Evolutionary conservation across 2,797 vertebrate species (phyloP), one percentile per base, ranked within the genome.

Genomic region (Pyrocephalus nanus): DNA sequence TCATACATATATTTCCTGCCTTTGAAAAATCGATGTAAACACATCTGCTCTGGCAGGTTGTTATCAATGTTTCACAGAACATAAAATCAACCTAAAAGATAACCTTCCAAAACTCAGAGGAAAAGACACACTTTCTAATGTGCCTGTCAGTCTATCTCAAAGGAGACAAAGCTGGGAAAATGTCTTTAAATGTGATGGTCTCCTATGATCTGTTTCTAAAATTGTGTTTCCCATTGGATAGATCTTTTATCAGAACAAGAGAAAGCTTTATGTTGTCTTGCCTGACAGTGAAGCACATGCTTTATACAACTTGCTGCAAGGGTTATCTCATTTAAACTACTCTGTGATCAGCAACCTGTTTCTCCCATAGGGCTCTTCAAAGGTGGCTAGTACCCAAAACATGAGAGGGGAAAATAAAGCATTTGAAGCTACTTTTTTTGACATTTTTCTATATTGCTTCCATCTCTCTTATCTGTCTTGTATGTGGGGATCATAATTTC

Each of bases 21-120:
- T 86, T 43, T 88, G 87, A 96, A 97, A 97, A 97, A 93, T 97
- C 70, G 6, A 64, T 93, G 78, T 92, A 97, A 97, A 97, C 95
- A 96, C 79, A 93, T 93, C 90, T 95, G 34, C 32, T 92, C 66
- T 96, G 95, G 79, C 96, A 97, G 81, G 83, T 90, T 97, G 90
- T 96, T 97, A 98, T 97, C 96, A 97, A 26, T 69, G 89, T 95
- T 97, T 97, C 96, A 96, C 93, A 96, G 94, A 97, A 88, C 83
- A 83, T 95, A 91, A 97, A 97, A 97, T 96, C 95, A 97, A 88
- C 80, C 74, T 95, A 84, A 97, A 97, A 93, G 89, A 96, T 95
- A 96, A 97, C 92, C 95, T 97, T 97, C 91, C 76, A 77, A 96
- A 97, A 92, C 77, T 85, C 81, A 76, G 81, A 94, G 78, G 48